Base-by-base conservation (phyloP, 2,888 invertebrate genomes). In the Archips crataeganus region DNA sequence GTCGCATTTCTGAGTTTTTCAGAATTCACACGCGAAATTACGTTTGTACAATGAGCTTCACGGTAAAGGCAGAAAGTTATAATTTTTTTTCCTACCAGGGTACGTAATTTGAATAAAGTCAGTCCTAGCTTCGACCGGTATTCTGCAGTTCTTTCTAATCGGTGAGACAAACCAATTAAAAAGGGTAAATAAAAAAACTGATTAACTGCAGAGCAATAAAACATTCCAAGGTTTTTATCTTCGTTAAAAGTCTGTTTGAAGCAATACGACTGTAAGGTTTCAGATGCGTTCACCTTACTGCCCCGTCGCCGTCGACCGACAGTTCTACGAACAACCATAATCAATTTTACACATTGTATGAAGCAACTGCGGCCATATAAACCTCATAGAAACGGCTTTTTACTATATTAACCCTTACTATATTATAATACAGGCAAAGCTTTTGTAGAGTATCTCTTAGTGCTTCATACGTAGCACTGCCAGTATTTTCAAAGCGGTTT, bases 161-260 rank as follows among this genome's bases (percentile, higher is more conserved):
- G 23, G 32, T 11, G 1, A 57, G 32, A 9, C 32, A 32, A 10
- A 11, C 1, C 11, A 57, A 57, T 57, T 11, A 57, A 57, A 32
- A 57, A 32, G 39, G 39, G 6, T 57, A 32, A 57, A 57, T 11
- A 3, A 57, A 11, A 45, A 10, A 3, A 32, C 10, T 10, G 32
- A 32, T 57, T 57, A 57, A 57, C 57, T 11, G 57, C 57, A 8
- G 11, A 57, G 32, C 57, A 57, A 57, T 32, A 32, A 57, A 57
- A 49, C 0, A 57, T 57, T 57, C 57, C 32, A 32, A 3, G 32
- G 11, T 57, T 32, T 57, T 57, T 3, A 57, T 32, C 57, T 0
- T 2, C 11, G 3, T 5, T 57, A 32, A 32, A 57, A 32, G 10
- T n/a, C 32, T 57, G 57, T 57, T 57, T 11, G 32, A 9, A 32